phyloP scores from a whole-genome alignment of 2,113 vertebrate species.

The Bubo blakistoni region DNA sequence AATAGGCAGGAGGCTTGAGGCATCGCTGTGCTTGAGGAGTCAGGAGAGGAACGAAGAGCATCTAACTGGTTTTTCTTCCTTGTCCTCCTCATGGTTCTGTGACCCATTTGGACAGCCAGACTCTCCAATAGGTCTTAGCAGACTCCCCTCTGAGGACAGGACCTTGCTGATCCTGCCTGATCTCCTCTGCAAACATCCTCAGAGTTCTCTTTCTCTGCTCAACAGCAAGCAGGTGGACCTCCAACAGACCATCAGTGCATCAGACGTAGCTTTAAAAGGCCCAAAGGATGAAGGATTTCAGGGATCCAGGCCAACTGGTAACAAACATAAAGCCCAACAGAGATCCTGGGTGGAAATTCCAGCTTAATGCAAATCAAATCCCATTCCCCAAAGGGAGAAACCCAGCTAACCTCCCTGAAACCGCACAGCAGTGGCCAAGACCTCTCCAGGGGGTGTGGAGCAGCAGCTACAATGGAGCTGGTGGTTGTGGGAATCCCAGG shows the following conservation, averaged over 20 bases:
- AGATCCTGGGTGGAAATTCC: not conserved
- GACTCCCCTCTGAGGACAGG: not conserved
- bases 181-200: not conserved
- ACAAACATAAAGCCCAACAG: not conserved
- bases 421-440: not conserved
- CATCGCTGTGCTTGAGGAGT: not conserved
- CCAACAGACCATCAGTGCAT: not conserved
- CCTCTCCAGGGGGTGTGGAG: not conserved
- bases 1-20: not conserved
- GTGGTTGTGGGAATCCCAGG: not conserved
- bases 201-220: not conserved
- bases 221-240: not conserved
- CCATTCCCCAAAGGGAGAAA: not conserved
- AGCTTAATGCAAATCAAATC: not conserved
- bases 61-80: not conserved
- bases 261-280: not conserved
- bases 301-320: not conserved
- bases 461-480: not conserved
- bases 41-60: not conserved
- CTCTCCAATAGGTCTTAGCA: not conserved
- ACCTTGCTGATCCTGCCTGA: not conserved
- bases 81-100: not conserved
- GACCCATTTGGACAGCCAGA: not conserved
- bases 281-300: not conserved
- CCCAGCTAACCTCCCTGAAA: not conserved